A percentile compares a stretch with the other conserved stretches of the same genome.
Conservation (phyloP, 2,797 vertebrate species). For the Oreonectes daqikongensis region DNA sequence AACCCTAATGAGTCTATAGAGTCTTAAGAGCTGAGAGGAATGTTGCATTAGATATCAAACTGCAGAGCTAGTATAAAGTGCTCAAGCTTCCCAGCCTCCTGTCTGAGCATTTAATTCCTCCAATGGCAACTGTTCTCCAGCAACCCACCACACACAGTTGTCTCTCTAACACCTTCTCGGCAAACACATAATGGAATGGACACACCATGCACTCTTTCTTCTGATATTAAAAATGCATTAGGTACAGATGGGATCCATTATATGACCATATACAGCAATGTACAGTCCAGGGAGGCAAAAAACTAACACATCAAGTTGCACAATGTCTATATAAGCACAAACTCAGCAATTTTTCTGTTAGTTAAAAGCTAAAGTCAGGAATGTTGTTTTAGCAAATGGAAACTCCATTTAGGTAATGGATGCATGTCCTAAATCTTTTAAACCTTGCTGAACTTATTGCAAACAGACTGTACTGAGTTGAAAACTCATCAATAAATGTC, state of each 20-base stretch:
- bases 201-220: not conserved
- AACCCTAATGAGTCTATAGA: not conserved
- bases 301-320: not conserved
- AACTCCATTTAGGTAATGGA: not conserved
- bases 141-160: not conserved
- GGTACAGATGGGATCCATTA: constrained; percentile 2
- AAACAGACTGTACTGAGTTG: not conserved
- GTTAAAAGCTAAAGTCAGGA: not conserved
- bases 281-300: constrained; percentile 8
- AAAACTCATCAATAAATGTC: constrained; percentile 9
- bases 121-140: not conserved
- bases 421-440: not conserved
- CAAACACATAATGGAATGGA: constrained; percentile 4
- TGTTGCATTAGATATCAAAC: not conserved
- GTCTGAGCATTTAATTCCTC: constrained; percentile 19
- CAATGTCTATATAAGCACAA: constrained; percentile 1
- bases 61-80: not conserved
- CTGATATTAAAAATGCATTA: constrained; percentile 23
- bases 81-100: constrained; percentile 5
- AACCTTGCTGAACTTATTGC: not conserved
- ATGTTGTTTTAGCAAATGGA: not conserved
- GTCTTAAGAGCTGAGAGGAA: not conserved
- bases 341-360: not conserved
- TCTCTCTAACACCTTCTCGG: constrained; percentile 5
- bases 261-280: not conserved